Evolutionary conservation across 2,797 vertebrate species (phyloP).

Genomic region (Otus scops): DNA sequence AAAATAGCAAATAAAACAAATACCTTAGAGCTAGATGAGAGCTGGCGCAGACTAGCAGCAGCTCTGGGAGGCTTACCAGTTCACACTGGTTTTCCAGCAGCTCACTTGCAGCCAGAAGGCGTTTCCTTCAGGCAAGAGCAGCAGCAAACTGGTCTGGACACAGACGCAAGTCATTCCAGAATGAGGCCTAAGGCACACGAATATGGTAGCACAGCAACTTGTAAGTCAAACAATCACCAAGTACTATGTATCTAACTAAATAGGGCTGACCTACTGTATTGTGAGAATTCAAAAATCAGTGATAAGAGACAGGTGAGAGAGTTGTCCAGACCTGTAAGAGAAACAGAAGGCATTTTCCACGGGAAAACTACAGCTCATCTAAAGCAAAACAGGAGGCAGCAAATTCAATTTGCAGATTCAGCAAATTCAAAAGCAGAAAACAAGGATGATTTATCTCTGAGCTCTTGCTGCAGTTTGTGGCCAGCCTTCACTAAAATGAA

Average conservation of each 20-base stretch:
- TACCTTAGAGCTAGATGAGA: not conserved
- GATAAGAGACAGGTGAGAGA: not conserved
- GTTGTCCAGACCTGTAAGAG: not conserved
- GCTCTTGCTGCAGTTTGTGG: not conserved
- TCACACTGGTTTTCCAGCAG: not conserved
- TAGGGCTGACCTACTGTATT: not conserved
- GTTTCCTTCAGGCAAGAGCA: not conserved
- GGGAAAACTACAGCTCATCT: not conserved
- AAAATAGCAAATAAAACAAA: not conserved
- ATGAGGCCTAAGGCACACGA: accelerated
- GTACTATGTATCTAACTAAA: not conserved
- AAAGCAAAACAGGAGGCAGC: not conserved
- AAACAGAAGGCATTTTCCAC: not conserved
- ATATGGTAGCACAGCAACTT: not conserved
- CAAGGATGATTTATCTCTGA: not conserved
- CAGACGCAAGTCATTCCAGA: not conserved
- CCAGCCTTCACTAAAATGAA: not conserved
- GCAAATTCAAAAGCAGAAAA: conserved; percentile 8
- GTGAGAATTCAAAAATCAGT: not conserved
- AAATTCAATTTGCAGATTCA: not conserved
- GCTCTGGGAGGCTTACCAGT: not conserved
- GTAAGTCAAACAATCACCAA: not conserved
- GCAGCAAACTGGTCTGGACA: not conserved
- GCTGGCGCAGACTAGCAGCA: not conserved
- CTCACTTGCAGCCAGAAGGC: not conserved